Base-by-base conservation (phyloP, 2,888 invertebrate species). In the Mimachlamys varia region DNA sequence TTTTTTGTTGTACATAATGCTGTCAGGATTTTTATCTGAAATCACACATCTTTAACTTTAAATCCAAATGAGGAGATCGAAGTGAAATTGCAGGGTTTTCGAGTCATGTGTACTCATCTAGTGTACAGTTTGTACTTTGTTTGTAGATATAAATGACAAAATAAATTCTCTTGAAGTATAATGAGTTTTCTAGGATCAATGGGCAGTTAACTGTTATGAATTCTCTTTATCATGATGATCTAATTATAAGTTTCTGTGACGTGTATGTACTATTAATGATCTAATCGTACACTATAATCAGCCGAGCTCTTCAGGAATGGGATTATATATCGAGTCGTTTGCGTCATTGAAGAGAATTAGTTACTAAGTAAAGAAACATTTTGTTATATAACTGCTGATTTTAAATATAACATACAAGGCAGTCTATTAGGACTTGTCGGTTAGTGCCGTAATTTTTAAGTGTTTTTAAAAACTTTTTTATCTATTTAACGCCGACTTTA, bases 231-330 rank as follows among this genome's bases (percentile, higher is more conserved):
- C 19, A 17, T 53, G 17, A 17, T 5, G 19, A 17, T 53, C 19
- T 58, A 19, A 19, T 15, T 10, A 15, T 3, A 76, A 7, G 76
- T 27, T 76, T 33, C 13, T 27, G 19, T 1, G 76, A 76, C 76
- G 76, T 76, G 13, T 33, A 15, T 76, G 76, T 76, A 76, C 76
- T 76, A n/a, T 62, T 62, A n/a, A 62, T 62, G 22, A n/a, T 62
- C 22, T n/a, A 22, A 62, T 7, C 0, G n/a, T 62, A 22, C 62
- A 19, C 22, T 62, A 22, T 22, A 62, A 62, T 62, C n/a, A 62
- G 3, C 17, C 7, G 22, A n/a, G n/a, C n/a, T 22, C 62, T 7
- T 7, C 62, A 22, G n/a, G 62, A 22, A 62, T 62, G 62, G 17
- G 2, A 62, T 62, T 62, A 62, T 62, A 62, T 22, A 62, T 62